These are phyloP conservation scores for Dryobates pubescens DNA, from an alignment of 2,797 vertebrate species.

Conservation along the genomic window DNA sequence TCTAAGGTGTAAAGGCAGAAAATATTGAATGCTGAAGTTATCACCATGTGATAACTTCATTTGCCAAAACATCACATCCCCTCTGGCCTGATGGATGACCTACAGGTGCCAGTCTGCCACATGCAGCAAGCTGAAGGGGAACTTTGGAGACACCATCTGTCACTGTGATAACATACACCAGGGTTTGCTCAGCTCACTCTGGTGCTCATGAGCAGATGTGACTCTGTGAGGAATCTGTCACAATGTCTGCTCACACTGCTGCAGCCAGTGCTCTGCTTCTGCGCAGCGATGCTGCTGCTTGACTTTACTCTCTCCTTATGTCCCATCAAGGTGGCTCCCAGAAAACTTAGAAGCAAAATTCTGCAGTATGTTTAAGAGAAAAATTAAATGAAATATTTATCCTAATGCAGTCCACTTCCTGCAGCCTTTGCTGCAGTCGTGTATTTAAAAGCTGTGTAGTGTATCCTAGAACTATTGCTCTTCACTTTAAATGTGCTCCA, in stretches of 20 bases:
- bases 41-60: not conserved
- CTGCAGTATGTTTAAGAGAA: not conserved
- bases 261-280: not conserved
- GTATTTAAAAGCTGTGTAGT: not conserved
- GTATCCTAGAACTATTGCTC: not conserved
- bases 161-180: fast-evolving
- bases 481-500: not conserved
- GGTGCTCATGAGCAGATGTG: not conserved
- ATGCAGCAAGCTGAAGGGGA: not conserved
- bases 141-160: not conserved
- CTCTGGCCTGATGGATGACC: not conserved
- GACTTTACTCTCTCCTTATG: not conserved
- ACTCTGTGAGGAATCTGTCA: not conserved
- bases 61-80: not conserved
- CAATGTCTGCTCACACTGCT: not conserved
- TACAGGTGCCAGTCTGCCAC: not conserved
- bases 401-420: not conserved
- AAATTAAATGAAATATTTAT: not conserved
- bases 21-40: not conserved
- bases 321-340: not conserved
- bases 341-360: not conserved
- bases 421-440: not conserved
- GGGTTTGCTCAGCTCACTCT: not conserved
- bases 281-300: not conserved
- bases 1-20: not conserved